phyloP scores from a whole-genome alignment of 1,140 invertebrate genomes.

The Scaptomyza montana region DNA sequence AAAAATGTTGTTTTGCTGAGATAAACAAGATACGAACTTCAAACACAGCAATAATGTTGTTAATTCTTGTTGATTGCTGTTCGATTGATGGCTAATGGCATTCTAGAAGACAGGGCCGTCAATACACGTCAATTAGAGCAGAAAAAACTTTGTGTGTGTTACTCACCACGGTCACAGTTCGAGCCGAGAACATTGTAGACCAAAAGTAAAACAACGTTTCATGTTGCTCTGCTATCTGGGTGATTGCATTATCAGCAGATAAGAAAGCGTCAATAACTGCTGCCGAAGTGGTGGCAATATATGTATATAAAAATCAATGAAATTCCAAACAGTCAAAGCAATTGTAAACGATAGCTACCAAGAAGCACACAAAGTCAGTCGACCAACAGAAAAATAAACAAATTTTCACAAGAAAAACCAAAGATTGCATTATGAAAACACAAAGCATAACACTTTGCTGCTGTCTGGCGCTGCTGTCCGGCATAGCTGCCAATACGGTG shows the following conservation, averaged over 20 bases:
- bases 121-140: conserved; percentile 42
- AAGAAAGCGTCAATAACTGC: conserved; percentile 33
- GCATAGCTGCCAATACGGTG: conserved; percentile 60
- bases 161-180: conserved; percentile 33
- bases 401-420: conserved; percentile 19
- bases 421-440: conserved; percentile 40
- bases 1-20: conserved; percentile 18
- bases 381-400: conserved; percentile 1
- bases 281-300: conserved; percentile 43
- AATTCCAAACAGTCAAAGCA: conserved; percentile 61
- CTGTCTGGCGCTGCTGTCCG: conserved; percentile 49
- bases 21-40: conserved; percentile 61
- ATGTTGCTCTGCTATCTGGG: conserved; percentile 39
- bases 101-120: conserved; percentile 15
- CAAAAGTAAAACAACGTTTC: conserved; percentile 45
- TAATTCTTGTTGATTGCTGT: conserved; percentile 34
- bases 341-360: conserved; percentile 65
- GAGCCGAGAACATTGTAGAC: conserved; percentile 48
- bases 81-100: conserved; percentile 28
- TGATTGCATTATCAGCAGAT: conserved; percentile 57
- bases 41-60: conserved; percentile 39
- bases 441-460: conserved; percentile 44
- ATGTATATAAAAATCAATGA: conserved; percentile 75
- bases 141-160: conserved; percentile 34
- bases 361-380: conserved; percentile 48